Evolutionary conservation across 1,140 invertebrate species (phyloP), one percentile per base, ranked within the genome.

Genomic region (Microplitis mediator): DNA sequence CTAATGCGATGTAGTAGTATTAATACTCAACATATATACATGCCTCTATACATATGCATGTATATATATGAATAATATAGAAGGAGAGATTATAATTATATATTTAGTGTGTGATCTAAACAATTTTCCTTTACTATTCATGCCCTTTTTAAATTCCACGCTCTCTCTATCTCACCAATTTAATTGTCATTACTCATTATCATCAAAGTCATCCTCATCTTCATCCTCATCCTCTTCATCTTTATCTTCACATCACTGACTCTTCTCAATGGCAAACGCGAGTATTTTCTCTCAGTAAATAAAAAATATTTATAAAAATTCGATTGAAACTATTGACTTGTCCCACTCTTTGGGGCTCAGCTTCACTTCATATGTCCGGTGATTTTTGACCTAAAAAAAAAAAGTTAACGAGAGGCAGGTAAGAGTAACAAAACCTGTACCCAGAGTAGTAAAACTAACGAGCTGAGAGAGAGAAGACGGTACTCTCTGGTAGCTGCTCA

Each of bases 351-450:
- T 6, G 39, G 4, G 16, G 0, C 34, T 14, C 45, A 39, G 58
- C 62, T 11, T 2, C 32, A 35, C 32, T 34, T 35, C 14, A 39
- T 62, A 52, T 74, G 71, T 75, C 69, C 51, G 75, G 73, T 72
- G 68, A 81, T 78, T 81, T 79, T 81, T 79, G 78, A 81, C 80
- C 80, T 81, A 80, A 78, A 81, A 81, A 80, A 80, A 81, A 71
- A 23, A 31, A 45, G 23, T 58, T 9, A 63, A 36, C 69, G 76
- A 75, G 72, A 74, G 74, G 58, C 58, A 45, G 72, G 68, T 73
- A 45, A 45, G 39, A 45, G 39, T 45, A 45, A 45, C 39, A 45
- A 45, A 45, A 45, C 39, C 39, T 45, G 51, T 63, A 14, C 60
- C 63, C 74, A 76, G 74, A 75, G 65, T 56, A 35, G 72, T 74